Percentiles rank a stretch among this genome's conserved stretches.
phyloP scores from a whole-genome alignment of 2,888 invertebrate genomes.

The Cryptus viduatorius region DNA sequence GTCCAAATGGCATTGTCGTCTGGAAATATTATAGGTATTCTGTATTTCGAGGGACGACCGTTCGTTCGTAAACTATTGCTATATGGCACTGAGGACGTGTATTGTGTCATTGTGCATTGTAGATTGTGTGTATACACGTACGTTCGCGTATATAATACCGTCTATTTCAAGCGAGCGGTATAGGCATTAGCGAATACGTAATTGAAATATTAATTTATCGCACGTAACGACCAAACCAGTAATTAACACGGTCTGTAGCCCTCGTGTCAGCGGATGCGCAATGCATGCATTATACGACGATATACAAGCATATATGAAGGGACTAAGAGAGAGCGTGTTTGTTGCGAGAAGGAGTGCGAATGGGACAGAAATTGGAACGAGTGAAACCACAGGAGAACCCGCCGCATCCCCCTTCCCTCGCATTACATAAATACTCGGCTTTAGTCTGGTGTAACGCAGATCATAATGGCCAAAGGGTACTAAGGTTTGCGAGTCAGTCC shows the following conservation, averaged over 20 bases:
- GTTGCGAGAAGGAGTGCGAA: conserved; percentile 6
- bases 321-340: background rate
- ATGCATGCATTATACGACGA: conserved; percentile 79
- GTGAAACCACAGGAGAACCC: conserved; percentile 26
- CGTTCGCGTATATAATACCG: conserved; percentile 6
- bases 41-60: conserved; percentile 9
- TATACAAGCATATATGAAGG: conserved; percentile 5
- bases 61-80: conserved; percentile 10
- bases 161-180: conserved; percentile 2
- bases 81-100: background rate
- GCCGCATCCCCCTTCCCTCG: conserved; percentile 50
- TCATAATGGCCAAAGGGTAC: conserved; percentile 80
- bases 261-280: conserved; percentile 79
- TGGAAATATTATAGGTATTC: conserved; percentile 16
- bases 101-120: conserved; percentile 6
- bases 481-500: conserved; percentile 68
- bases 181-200: conserved; percentile 78
- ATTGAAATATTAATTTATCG: conserved; percentile 84
- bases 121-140: conserved; percentile 15
- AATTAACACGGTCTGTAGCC: conserved; percentile 81
- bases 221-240: conserved; percentile 78
- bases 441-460: conserved; percentile 74
- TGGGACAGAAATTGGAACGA: conserved; percentile 40
- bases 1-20: conserved; percentile 14
- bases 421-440: conserved; percentile 82